Percentiles rank a stretch among this genome's conserved stretches.
Evolutionary conservation across 2,797 vertebrate genomes (phyloP).

Genomic region (Micrastur ruficollis): DNA sequence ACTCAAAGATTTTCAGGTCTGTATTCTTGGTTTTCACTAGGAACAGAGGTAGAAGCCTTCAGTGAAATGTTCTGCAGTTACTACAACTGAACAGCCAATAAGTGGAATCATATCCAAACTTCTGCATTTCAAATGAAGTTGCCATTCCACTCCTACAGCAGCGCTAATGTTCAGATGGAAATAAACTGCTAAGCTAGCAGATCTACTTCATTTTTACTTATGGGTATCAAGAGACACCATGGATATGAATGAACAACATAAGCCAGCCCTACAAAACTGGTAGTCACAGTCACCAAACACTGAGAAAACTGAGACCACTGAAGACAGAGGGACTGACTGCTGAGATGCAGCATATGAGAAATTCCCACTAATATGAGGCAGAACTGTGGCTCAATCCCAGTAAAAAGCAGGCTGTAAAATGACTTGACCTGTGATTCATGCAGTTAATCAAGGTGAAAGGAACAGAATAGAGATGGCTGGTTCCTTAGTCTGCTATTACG

Average conservation of each 20-base stretch:
- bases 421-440: not conserved
- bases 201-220: not conserved
- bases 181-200: not conserved
- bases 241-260: not conserved
- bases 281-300: not conserved
- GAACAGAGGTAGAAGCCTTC: constrained; percentile 19
- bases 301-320: not conserved
- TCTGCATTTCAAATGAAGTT: not conserved
- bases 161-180: not conserved
- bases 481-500: not conserved
- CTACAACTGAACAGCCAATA: constrained; percentile 24
- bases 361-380: not conserved
- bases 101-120: not conserved
- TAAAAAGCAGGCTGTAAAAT: not conserved
- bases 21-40: not conserved
- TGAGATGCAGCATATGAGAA: not conserved
- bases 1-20: constrained; percentile 16
- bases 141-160: not conserved
- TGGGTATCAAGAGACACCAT: not conserved
- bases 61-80: not conserved
- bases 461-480: not conserved
- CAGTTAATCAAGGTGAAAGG: not conserved
- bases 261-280: not conserved
- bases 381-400: not conserved
- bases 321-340: not conserved